These are phyloP conservation scores for Gymnarchus niloticus DNA, from an alignment of 2,113 vertebrate species.

Conservation along the genomic window DNA sequence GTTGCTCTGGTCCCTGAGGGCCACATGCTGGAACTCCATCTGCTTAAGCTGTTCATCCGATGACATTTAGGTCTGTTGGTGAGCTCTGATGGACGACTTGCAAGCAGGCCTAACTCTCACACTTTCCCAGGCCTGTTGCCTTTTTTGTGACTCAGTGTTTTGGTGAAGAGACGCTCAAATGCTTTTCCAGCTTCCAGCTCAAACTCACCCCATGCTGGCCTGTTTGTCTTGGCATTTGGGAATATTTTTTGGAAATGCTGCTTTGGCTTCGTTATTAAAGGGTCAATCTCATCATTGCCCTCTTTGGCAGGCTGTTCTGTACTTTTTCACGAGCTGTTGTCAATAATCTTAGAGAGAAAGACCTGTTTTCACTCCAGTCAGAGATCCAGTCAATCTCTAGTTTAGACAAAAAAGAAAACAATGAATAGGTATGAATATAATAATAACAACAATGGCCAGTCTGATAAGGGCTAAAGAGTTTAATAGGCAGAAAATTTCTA, in stretches of 20 bases:
- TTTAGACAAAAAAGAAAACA: not conserved
- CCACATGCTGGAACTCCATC: not conserved
- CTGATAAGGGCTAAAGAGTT: not conserved
- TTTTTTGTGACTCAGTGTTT: slow-evolving; percentile 8
- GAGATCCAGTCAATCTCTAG: too few species aligned
- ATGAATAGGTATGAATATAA: not conserved
- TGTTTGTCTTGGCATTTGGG: slow-evolving; percentile 5
- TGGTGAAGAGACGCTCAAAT: not conserved
- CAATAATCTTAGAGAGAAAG: not conserved
- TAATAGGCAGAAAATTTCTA: too few species aligned
- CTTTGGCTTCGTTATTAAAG: not conserved
- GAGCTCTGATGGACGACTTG: not conserved
- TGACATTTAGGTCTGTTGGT: not conserved
- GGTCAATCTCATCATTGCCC: not conserved
- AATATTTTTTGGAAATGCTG: not conserved
- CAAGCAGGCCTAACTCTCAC: not conserved
- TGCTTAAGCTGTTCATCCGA: not conserved
- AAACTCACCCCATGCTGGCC: not conserved
- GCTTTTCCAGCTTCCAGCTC: not conserved
- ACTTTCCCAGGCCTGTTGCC: not conserved
- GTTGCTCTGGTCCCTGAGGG: not conserved
- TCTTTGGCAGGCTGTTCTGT: not conserved
- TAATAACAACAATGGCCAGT: not conserved
- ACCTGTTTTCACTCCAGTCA: too few species aligned
- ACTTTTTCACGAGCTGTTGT: not conserved